phyloP scores from a whole-genome alignment of 1,140 invertebrate species.

The Arctopsyche grandis region DNA sequence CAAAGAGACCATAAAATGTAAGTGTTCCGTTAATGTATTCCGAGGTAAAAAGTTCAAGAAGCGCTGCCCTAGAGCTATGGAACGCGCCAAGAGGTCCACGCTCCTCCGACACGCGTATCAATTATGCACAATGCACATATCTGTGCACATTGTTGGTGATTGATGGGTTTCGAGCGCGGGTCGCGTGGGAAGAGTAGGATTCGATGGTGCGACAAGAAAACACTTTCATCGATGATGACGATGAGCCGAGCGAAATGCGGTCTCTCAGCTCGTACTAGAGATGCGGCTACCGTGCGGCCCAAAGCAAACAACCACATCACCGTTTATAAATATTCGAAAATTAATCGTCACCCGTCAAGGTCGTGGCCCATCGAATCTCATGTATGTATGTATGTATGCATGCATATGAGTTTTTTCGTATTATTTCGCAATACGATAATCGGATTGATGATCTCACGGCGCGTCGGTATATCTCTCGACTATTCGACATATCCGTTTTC shows the following conservation, averaged over 20 bases:
- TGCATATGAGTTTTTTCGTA: not conserved
- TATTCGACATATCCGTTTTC: slow-evolving; percentile 17
- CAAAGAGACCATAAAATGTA: too few species aligned
- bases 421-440: slow-evolving; percentile 15
- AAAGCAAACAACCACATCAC: not conserved
- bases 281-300: not conserved
- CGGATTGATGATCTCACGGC: slow-evolving; percentile 24
- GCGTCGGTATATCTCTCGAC: slow-evolving; percentile 14
- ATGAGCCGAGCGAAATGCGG: too few species aligned
- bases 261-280: too few species aligned
- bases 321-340: not conserved
- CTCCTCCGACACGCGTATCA: not conserved
- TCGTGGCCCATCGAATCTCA: not conserved
- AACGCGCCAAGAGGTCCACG: too few species aligned
- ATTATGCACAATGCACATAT: not conserved
- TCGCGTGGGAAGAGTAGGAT: not conserved
- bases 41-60: too few species aligned
- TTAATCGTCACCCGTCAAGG: slow-evolving; percentile 5
- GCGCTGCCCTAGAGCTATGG: too few species aligned
- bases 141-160: not conserved
- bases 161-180: not conserved
- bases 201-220: not conserved
- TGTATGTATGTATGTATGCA: not conserved
- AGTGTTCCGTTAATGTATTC: too few species aligned
- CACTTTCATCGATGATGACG: slow-evolving; percentile 1